These are phyloP conservation scores for Ctenochaetus hawaiiensis DNA, from an alignment of 2,797 vertebrate species.

Conservation along the genomic window DNA sequence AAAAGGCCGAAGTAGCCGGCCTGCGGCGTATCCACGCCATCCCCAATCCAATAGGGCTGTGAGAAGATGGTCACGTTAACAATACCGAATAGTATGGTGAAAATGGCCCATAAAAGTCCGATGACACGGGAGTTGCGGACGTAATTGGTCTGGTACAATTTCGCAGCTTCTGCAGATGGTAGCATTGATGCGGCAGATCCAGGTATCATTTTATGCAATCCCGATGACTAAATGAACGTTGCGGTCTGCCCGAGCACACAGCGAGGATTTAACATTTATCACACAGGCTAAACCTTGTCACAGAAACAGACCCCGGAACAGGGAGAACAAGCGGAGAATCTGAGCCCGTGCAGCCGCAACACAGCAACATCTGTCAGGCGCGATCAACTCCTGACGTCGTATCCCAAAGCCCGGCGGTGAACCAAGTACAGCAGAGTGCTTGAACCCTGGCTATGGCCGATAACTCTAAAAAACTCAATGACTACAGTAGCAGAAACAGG, in stretches of 20 bases:
- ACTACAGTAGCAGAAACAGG: constrained; percentile 25
- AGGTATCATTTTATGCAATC: constrained; percentile 82
- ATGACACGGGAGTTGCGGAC: constrained; percentile 96
- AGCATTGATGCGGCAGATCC: constrained; percentile 91
- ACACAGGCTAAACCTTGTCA: not conserved
- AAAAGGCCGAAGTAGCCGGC: constrained; percentile 98
- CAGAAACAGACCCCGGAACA: constrained; percentile 16
- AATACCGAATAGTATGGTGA: constrained; percentile 97
- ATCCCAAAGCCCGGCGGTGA: constrained; percentile 49
- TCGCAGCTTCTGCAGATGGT: constrained; percentile 95
- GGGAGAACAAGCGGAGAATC: constrained; percentile 6
- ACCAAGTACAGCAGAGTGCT: constrained; percentile 18
- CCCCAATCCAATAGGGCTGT: constrained; percentile 98
- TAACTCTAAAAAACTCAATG: constrained; percentile 41
- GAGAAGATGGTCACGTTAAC: constrained; percentile 97
- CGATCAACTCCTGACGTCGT: constrained; percentile 79
- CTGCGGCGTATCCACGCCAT: constrained; percentile 95
- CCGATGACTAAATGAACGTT: constrained; percentile 41
- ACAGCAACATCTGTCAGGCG: constrained; percentile 71
- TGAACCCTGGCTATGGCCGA: constrained; percentile 34
- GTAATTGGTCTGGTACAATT: constrained; percentile 96
- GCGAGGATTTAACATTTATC: constrained; percentile 50
- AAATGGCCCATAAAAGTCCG: constrained; percentile 97
- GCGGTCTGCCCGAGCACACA: constrained; percentile 47
- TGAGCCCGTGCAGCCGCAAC: constrained; percentile 54